phyloP scores from a whole-genome alignment of 2,797 vertebrate genomes.

The Phoebastria nigripes region DNA sequence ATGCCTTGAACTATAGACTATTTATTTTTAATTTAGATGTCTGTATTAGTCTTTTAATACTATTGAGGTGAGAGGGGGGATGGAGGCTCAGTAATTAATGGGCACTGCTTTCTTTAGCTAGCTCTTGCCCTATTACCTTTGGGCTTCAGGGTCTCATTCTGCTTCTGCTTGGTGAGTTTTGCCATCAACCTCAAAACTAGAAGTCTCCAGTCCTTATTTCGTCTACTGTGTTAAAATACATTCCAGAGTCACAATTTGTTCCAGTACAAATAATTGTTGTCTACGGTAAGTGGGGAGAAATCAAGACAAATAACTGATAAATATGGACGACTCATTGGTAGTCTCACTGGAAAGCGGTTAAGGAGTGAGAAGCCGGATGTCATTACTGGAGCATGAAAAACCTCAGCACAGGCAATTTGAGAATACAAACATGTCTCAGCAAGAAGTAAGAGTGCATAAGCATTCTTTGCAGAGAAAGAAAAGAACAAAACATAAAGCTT shows the following conservation, averaged over 20 bases:
- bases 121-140: neutral
- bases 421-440: neutral
- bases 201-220: neutral
- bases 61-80: neutral
- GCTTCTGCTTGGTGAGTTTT: neutral
- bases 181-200: neutral
- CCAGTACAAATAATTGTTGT: neutral
- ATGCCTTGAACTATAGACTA: neutral
- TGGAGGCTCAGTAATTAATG: neutral
- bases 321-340: neutral
- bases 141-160: neutral
- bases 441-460: neutral
- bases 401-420: neutral
- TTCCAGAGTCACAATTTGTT: neutral
- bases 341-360: neutral
- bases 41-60: neutral
- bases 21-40: conserved; percentile 17
- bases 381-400: neutral
- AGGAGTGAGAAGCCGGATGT: neutral
- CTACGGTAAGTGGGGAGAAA: neutral
- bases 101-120: neutral
- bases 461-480: neutral
- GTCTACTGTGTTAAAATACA: conserved; percentile 21
- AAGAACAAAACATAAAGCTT: neutral
- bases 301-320: neutral